These are phyloP conservation scores for Morpho helenor DNA, from an alignment of 2,888 invertebrate species.

Conservation along the genomic window DNA sequence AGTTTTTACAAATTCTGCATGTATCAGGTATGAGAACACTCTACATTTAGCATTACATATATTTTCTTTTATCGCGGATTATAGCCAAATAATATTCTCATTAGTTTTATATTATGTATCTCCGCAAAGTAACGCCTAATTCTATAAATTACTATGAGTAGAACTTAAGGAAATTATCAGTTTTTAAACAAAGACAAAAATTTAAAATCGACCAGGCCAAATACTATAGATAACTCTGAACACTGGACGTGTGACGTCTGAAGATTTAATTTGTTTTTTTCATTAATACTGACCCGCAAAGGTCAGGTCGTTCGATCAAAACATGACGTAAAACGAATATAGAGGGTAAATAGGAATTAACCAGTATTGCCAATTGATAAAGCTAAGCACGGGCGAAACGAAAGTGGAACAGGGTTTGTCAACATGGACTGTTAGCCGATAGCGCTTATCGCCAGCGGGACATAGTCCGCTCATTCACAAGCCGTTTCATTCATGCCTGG, in stretches of 20 bases:
- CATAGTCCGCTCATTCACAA: conserved; percentile 78
- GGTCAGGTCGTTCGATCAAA: conserved; percentile 12
- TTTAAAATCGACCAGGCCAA: too few relatives aligned
- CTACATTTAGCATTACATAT: too few relatives aligned
- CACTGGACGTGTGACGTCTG: background rate
- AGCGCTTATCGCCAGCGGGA: conserved; percentile 74
- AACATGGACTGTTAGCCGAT: conserved; percentile 75
- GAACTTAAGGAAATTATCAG: too few relatives aligned
- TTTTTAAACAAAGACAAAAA: too few relatives aligned
- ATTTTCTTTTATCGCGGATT: too few relatives aligned
- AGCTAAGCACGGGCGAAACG: conserved; percentile 54
- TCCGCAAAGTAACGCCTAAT: too few relatives aligned
- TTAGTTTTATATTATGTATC: too few relatives aligned
- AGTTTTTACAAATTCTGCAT: too few relatives aligned
- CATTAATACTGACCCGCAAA: conserved; percentile 1
- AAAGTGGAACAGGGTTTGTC: conserved; percentile 77
- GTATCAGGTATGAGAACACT: too few relatives aligned
- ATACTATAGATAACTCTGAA: too few relatives aligned
- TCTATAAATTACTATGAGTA: too few relatives aligned
- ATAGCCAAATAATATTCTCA: too few relatives aligned
- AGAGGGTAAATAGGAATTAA: conserved; percentile 10
- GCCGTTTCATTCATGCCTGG: conserved; percentile 72
- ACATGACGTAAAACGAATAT: conserved; percentile 4
- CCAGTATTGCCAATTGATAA: conserved; percentile 50
- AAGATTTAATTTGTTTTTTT: background rate